Evolutionary conservation across 92 coral and sea anemone genomes (phyloP).

Genomic region (Heteractis magnifica): DNA sequence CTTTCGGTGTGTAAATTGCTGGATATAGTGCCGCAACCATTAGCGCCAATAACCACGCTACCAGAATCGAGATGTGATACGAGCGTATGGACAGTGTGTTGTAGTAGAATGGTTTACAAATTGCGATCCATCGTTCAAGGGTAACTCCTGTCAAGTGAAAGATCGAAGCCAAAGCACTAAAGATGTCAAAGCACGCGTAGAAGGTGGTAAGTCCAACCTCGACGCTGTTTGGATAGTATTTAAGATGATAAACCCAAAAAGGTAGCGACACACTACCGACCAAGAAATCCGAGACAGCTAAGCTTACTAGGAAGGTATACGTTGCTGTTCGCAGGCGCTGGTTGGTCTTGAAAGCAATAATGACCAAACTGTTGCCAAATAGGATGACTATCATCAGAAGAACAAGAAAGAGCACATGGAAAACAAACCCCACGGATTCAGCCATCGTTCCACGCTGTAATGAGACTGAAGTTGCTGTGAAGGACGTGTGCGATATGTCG

Average conservation of each 20-base stretch:
- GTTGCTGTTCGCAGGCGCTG: slow-evolving; percentile 71
- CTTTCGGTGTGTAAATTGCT: slow-evolving; percentile 10
- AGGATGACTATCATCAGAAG: slow-evolving; percentile 53
- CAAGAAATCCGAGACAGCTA: slow-evolving; percentile 74
- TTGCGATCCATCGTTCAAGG: slow-evolving; percentile 83
- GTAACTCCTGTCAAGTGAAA: slow-evolving; percentile 84
- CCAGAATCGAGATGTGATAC: slow-evolving; percentile 57
- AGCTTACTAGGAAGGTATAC: slow-evolving; percentile 70
- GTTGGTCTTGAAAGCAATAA: slow-evolving; percentile 66
- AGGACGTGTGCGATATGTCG: not conserved
- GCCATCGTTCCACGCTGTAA: slow-evolving; percentile 13
- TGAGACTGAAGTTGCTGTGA: not conserved
- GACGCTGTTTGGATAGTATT: not conserved
- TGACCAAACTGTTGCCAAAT: slow-evolving; percentile 65
- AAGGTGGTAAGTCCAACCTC: slow-evolving; percentile 27
- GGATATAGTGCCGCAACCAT: slow-evolving; percentile 65
- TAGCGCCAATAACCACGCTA: slow-evolving; percentile 75
- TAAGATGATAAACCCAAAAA: slow-evolving; percentile 59
- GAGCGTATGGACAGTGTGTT: slow-evolving; percentile 58
- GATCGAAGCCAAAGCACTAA: slow-evolving; percentile 93
- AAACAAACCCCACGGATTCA: not conserved
- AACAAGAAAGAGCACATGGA: slow-evolving; percentile 50
- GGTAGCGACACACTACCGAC: slow-evolving; percentile 80
- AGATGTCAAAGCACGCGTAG: slow-evolving; percentile 75
- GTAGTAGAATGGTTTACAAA: slow-evolving; percentile 82